Evolutionary conservation across 1,140 invertebrate species (phyloP).

Genomic region (Trachelipus rathkii): DNA sequence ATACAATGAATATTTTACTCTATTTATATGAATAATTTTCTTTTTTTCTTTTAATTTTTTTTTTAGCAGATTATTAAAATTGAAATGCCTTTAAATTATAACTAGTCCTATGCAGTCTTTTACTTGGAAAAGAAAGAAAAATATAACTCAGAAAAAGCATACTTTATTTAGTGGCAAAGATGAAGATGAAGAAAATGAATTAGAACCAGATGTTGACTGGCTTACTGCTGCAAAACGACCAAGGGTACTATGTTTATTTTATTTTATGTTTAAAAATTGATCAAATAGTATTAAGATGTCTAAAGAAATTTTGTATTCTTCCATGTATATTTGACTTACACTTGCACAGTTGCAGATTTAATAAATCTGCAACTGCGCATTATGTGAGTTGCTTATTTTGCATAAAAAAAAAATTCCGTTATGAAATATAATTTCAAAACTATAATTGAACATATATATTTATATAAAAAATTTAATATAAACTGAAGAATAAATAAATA

Average conservation of each 20-base stretch:
- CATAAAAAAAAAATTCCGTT: too few species aligned
- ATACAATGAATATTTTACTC: too few species aligned
- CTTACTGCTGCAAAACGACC: constrained; percentile 33
- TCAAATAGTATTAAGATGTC: background rate
- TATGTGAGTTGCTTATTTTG: too few species aligned
- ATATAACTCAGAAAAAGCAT: constrained; percentile 28
- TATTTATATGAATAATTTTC: too few species aligned
- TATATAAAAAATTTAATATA: too few species aligned
- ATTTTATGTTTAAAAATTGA: background rate
- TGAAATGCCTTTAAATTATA: too few species aligned
- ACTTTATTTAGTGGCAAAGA: constrained; percentile 28
- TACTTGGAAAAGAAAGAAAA: constrained; percentile 37
- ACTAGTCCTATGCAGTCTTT: constrained; percentile 27
- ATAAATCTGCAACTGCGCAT: background rate
- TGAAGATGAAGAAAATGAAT: constrained; percentile 28
- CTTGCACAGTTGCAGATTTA: background rate
- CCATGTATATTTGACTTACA: background rate
- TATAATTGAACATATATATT: too few species aligned
- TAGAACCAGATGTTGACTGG: constrained; percentile 36
- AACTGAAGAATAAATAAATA: too few species aligned
- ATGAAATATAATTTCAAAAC: too few species aligned
- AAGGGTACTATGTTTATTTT: constrained; percentile 22
- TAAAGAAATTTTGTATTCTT: background rate
- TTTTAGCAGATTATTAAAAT: too few species aligned
- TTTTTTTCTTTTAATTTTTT: too few species aligned